phyloP scores from a whole-genome alignment of 2,797 vertebrate genomes.

The Sphaeramia orbicularis region DNA sequence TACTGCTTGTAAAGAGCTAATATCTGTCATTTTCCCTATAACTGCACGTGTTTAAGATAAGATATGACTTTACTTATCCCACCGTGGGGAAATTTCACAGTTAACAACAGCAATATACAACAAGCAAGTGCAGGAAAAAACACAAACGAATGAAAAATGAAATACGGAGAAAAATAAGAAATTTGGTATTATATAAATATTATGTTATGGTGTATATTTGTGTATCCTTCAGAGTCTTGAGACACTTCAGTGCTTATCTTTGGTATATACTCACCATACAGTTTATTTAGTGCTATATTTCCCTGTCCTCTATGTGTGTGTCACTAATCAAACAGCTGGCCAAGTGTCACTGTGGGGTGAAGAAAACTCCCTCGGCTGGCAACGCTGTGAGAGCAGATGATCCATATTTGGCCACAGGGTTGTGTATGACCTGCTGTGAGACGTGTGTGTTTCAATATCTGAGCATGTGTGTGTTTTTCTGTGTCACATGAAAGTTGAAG shows the following conservation, averaged over 20 bases:
- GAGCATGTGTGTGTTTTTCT: constrained; percentile 17
- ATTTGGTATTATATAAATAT: no score
- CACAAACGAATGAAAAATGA: no score
- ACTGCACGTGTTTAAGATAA: no score
- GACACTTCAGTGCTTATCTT: background rate
- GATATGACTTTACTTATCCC: no score
- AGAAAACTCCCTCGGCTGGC: constrained; percentile 1
- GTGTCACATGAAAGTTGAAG: constrained; percentile 46
- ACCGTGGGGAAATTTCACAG: no score
- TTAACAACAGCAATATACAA: no score
- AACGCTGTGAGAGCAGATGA: constrained; percentile 13
- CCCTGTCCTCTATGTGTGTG: background rate
- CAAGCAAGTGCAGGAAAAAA: no score
- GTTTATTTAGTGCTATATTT: background rate
- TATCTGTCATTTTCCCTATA: constrained; percentile 25
- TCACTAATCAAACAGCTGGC: constrained; percentile 3
- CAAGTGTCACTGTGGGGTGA: background rate
- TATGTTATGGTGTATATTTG: background rate
- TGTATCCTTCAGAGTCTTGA: no score
- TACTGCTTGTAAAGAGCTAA: constrained; percentile 22
- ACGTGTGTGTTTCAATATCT: constrained; percentile 6
- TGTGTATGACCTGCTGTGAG: background rate
- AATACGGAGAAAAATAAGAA: no score
- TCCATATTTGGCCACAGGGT: constrained; percentile 1
- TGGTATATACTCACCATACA: background rate